Evolutionary conservation across 2,888 invertebrate genomes (phyloP).

Genomic region (Tinea trinotella): DNA sequence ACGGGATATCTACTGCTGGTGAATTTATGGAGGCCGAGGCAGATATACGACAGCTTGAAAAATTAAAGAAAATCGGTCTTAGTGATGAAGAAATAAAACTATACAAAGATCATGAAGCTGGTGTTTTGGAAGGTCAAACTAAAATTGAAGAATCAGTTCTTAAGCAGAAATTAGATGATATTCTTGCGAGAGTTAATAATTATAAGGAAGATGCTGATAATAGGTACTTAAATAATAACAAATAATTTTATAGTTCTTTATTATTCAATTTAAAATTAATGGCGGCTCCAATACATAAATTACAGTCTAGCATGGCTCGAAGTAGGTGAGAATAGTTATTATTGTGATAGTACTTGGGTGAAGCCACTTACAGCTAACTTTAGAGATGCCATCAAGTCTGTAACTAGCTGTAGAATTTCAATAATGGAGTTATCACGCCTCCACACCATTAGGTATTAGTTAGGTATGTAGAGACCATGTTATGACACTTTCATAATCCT

Average conservation of each 20-base stretch:
- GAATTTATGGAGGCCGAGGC: slow-evolving; percentile 53
- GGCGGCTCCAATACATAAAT: background rate
- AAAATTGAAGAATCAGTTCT: slow-evolving; percentile 24
- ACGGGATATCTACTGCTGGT: slow-evolving; percentile 54
- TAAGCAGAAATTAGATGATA: slow-evolving; percentile 38
- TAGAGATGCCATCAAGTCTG: no score
- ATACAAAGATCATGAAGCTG: slow-evolving; percentile 58
- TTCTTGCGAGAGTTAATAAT: slow-evolving; percentile 45
- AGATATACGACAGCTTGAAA: slow-evolving; percentile 49
- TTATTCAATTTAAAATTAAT: background rate
- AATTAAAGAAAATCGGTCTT: slow-evolving; percentile 59
- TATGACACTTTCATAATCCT: no score
- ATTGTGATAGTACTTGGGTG: no score
- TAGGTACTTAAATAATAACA: slow-evolving; percentile 31
- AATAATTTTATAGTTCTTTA: background rate
- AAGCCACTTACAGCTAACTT: no score
- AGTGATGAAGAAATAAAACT: slow-evolving; percentile 62
- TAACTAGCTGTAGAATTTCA: no score
- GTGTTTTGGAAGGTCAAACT: slow-evolving; percentile 31
- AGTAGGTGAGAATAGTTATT: no score
- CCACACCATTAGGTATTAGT: no score
- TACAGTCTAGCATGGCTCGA: background rate
- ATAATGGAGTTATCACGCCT: no score
- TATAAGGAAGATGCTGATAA: slow-evolving; percentile 29
- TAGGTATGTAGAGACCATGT: no score